Conservation (phyloP, 1,140 invertebrate species). For the Monochamus saltuarius region DNA sequence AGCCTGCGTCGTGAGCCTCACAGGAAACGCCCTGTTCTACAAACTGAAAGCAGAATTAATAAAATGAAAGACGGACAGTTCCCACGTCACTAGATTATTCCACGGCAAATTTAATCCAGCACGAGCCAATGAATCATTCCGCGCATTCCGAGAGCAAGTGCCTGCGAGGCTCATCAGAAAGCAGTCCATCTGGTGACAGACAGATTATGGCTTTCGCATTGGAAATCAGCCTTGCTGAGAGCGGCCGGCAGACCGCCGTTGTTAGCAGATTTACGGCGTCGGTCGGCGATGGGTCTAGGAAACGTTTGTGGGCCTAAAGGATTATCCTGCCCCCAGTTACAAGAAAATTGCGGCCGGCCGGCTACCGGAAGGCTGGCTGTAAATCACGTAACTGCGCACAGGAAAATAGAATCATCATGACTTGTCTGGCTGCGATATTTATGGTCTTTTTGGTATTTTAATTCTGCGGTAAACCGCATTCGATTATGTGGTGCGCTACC, state of each 20-base stretch:
- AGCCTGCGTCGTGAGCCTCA: too few species aligned
- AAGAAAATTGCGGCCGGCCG: conserved; percentile 8
- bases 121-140: too few species aligned
- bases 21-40: too few species aligned
- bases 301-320: conserved; percentile 10
- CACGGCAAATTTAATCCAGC: too few species aligned
- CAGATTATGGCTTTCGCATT: conserved; percentile 15
- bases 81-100: too few species aligned
- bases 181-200: conserved; percentile 16
- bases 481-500: conserved; percentile 1
- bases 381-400: conserved; percentile 13
- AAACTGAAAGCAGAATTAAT: too few species aligned
- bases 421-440: conserved; percentile 12
- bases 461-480: conserved; percentile 13
- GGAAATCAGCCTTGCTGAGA: conserved; percentile 15
- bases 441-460: conserved; percentile 13
- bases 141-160: too few species aligned
- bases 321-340: conserved; percentile 12
- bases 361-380: conserved; percentile 16
- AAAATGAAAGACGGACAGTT: too few species aligned
- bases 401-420: conserved; percentile 20
- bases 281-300: conserved; percentile 1
- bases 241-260: conserved; percentile 4
- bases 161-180: conserved; percentile 11
- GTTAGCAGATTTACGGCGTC: conserved; percentile 12